Evolutionary conservation across 92 coral and sea anemone genomes (phyloP), one percentile per base, ranked within the genome.

Genomic region (Porites lobata): DNA sequence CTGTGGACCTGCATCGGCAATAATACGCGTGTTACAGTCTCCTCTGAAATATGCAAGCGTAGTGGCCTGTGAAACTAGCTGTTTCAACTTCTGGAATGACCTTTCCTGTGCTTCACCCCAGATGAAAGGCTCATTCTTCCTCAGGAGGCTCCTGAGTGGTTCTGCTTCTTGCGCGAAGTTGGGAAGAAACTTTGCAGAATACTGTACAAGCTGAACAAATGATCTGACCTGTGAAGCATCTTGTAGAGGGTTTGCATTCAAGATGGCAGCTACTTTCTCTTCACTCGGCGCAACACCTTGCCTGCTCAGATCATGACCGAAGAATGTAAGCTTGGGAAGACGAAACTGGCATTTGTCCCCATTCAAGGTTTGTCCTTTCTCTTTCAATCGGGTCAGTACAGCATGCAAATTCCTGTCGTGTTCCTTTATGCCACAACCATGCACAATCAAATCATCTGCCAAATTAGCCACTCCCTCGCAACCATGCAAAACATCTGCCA

Each of bases 1-100:
- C 6, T 56, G 38, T 17, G 94, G 92, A 7, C 94, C 89, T 75
- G 90, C 87, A 83, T 88, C 87, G 8, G 94, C 87, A 18, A 87
- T 85, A 52, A 86, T 81, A 47, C 84, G 66, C 11, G 89, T 82
- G 65, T 77, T 72, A 24, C 91, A 91, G 43, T 88, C 76, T 26
- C 85, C 82, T 63, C 69, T 53, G 85, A 92, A 84, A 67, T 85
- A 92, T 47, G 95, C 90, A 72, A 92, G 92, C 8, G 92, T 64
- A 38, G 66, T 64, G 38, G 81, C 87, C 61, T 56, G 76, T 18
- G 85, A 26, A 62, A 92, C 54, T n/a, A 85, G 85, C 70, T 80
- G 43, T 80, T 92, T 92, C 69, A 92, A 89, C 78, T 84, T 78
- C 85, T 89, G 38, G 21, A 92, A 89, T 13, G 93, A 86, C 69